phyloP scores from a whole-genome alignment of 2,888 invertebrate species.

The Zhuqinia jingwanae region DNA sequence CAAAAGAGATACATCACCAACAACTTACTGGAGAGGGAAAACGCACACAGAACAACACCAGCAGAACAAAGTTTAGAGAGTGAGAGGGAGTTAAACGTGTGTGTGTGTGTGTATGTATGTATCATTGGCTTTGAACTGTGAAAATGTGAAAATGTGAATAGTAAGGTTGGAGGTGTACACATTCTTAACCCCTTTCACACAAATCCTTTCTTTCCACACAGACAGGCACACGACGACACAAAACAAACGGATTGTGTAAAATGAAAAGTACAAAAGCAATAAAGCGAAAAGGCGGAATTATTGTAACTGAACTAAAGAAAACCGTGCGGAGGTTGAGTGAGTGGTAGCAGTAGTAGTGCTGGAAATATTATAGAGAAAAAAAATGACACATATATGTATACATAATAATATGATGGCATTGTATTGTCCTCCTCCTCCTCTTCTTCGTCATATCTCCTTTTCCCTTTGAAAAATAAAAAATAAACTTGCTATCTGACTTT shows the following conservation, averaged over 20 bases:
- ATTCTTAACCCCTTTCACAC: constrained; percentile 14
- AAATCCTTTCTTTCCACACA: not conserved
- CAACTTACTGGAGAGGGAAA: too few species aligned
- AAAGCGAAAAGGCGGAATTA: constrained; percentile 25
- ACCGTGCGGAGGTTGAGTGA: not conserved
- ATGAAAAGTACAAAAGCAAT: constrained; percentile 12
- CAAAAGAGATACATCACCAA: not conserved
- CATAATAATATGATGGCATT: too few species aligned
- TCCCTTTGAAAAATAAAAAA: constrained; percentile 16
- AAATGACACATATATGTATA: too few species aligned
- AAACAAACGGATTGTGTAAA: constrained; percentile 8
- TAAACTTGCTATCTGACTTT: constrained; percentile 25
- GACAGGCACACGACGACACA: not conserved
- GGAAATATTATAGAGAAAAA: not conserved
- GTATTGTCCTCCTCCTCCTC: not conserved
- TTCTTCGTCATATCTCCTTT: not conserved
- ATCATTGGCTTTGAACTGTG: not conserved
- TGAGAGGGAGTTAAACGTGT: too few species aligned
- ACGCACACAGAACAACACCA: not conserved
- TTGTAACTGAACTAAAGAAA: constrained; percentile 4
- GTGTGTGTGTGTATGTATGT: too few species aligned
- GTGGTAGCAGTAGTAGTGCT: too few species aligned
- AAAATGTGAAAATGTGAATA: constrained; percentile 3
- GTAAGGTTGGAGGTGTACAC: not conserved
- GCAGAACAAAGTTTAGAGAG: not conserved